Evolutionary conservation across 2,797 vertebrate species (phyloP).

Genomic region (Megalops cyprinoides): DNA sequence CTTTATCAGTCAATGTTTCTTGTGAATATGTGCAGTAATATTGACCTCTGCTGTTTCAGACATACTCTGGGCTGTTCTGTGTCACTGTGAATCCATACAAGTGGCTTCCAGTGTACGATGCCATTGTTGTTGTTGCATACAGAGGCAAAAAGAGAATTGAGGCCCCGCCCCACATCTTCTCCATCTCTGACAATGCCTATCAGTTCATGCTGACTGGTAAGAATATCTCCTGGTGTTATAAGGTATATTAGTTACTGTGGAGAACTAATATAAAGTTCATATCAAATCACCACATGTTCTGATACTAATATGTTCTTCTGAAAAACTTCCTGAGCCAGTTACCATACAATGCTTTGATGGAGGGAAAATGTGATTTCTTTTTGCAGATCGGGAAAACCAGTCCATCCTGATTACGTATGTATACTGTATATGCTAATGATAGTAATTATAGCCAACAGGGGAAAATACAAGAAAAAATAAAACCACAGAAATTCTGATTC

Average conservation of each 20-base stretch:
- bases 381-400: conserved; percentile 88
- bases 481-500: not conserved
- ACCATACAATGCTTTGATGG: too few relatives aligned
- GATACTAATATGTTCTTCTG: too few relatives aligned
- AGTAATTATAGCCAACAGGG: not conserved
- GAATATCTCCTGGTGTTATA: too few relatives aligned
- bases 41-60: conserved; percentile 70
- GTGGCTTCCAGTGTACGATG: conserved; percentile 88
- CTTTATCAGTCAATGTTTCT: not conserved
- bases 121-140: conserved; percentile 78
- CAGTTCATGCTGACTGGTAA: conserved; percentile 89
- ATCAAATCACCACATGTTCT: too few relatives aligned
- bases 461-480: not conserved
- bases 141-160: conserved; percentile 89
- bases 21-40: conserved; percentile 26
- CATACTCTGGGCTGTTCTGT: conserved; percentile 89
- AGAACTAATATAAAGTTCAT: too few relatives aligned
- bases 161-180: conserved; percentile 92
- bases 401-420: conserved; percentile 90
- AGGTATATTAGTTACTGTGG: too few relatives aligned
- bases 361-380: too few relatives aligned
- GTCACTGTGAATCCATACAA: conserved; percentile 92
- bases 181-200: conserved; percentile 92
- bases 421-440: not conserved
- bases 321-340: too few relatives aligned